phyloP scores from a whole-genome alignment of 2,113 vertebrate species.

The Muntiacus reevesi region DNA sequence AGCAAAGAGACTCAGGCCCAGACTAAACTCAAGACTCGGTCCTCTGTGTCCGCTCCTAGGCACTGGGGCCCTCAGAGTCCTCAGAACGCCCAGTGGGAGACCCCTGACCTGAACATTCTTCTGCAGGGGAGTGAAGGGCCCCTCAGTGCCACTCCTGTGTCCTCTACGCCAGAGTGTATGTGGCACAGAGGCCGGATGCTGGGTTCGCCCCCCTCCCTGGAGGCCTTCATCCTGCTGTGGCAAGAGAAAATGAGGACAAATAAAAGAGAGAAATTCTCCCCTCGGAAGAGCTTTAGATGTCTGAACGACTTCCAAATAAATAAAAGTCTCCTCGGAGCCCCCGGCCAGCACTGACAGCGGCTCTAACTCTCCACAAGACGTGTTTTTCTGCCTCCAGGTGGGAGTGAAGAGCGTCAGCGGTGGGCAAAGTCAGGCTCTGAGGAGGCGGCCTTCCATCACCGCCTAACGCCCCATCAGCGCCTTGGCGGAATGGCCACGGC shows the following conservation, averaged over 20 bases:
- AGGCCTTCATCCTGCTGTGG: background rate
- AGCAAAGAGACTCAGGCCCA: background rate
- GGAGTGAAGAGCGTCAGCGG: constrained; percentile 70
- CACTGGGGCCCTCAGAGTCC: background rate
- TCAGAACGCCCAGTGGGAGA: background rate
- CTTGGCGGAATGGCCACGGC: background rate
- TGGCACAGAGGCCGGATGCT: background rate
- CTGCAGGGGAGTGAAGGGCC: too few species aligned
- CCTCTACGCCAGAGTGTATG: accelerated
- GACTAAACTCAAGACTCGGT: background rate
- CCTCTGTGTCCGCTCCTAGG: background rate
- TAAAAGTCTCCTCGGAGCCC: constrained; percentile 49
- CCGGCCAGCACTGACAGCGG: constrained; percentile 73
- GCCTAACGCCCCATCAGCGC: constrained; percentile 60
- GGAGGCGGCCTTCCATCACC: constrained; percentile 63
- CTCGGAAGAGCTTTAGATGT: constrained; percentile 61
- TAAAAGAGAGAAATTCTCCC: constrained; percentile 62
- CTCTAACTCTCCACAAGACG: constrained; percentile 80
- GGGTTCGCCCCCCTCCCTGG: background rate
- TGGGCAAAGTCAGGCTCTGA: constrained; percentile 73
- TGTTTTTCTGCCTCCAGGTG: constrained; percentile 78
- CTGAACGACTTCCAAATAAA: constrained; percentile 60
- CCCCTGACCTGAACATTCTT: background rate
- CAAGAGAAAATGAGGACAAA: constrained; percentile 61
- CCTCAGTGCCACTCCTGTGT: background rate